Percentiles rank a stretch among this genome's conserved stretches.
Conservation (phyloP, 1,140 invertebrate species). For the Coelopa frigida region DNA sequence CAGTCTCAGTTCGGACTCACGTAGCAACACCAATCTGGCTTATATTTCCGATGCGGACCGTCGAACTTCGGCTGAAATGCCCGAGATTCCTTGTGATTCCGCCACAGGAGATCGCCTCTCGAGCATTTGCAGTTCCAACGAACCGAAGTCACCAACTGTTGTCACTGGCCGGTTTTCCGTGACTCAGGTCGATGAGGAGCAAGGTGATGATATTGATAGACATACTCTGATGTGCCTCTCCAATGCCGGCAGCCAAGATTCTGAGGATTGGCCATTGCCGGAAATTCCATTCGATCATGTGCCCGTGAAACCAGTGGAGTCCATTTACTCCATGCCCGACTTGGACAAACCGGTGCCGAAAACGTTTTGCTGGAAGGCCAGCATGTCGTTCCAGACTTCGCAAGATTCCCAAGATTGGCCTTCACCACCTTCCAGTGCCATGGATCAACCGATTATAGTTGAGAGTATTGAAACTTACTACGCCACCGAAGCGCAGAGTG, state of each 20-base stretch:
- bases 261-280: constrained; percentile 62
- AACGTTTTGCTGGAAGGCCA: constrained; percentile 41
- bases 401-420: constrained; percentile 67
- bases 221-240: constrained; percentile 41
- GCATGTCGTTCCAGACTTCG: constrained; percentile 37
- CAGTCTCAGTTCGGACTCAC: constrained; percentile 75
- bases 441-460: constrained; percentile 57
- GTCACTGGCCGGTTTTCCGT: constrained; percentile 43
- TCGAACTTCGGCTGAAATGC: constrained; percentile 71
- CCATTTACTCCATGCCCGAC: constrained; percentile 35
- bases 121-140: constrained; percentile 43
- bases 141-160: constrained; percentile 46
- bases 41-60: constrained; percentile 68
- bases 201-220: constrained; percentile 29
- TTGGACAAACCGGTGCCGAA: constrained; percentile 42
- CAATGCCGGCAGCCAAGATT: constrained; percentile 54
- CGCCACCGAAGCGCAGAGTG: constrained; percentile 63
- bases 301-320: constrained; percentile 35
- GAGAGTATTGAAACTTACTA: constrained; percentile 80
- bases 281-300: constrained; percentile 51
- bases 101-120: constrained; percentile 43
- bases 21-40: constrained; percentile 58
- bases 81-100: constrained; percentile 69
- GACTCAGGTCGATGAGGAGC: constrained; percentile 37
- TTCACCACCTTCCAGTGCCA: constrained; percentile 64